Conservation (phyloP, 2,113 vertebrate genomes). For the Grammomys dolichurus region DNA sequence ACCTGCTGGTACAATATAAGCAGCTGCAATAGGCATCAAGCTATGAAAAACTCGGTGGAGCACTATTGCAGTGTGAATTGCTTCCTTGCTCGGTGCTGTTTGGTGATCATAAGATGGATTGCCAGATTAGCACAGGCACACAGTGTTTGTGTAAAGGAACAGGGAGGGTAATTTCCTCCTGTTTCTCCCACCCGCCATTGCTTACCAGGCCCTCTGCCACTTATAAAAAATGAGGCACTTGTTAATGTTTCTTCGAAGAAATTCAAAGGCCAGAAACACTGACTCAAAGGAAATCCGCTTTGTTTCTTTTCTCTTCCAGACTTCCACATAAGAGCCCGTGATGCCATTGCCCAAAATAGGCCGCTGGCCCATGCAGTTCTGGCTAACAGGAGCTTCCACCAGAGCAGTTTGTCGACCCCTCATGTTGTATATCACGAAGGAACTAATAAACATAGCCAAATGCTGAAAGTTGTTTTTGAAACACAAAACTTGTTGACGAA, state of each 20-base stretch:
- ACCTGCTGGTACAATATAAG: conserved; percentile 78
- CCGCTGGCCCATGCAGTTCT: not conserved
- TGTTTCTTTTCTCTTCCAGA: conserved; percentile 39
- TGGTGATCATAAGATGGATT: conserved; percentile 79
- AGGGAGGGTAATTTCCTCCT: conserved; percentile 63
- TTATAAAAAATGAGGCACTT: conserved; percentile 46
- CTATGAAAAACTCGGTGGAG: conserved; percentile 82
- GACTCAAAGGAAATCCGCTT: conserved; percentile 46
- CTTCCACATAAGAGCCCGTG: not conserved
- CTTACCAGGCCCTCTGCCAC: conserved; percentile 60
- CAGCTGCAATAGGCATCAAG: conserved; percentile 77
- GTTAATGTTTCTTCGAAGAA: conserved; percentile 71
- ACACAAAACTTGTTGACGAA: conserved; percentile 54
- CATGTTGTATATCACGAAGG: conserved; percentile 2
- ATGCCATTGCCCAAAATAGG: not conserved
- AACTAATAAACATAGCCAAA: conserved; percentile 58
- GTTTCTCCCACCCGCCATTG: conserved; percentile 63
- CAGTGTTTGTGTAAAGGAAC: conserved; percentile 64
- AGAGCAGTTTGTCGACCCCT: not conserved
- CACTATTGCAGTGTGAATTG: conserved; percentile 72
- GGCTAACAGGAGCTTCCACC: conserved; percentile 9
- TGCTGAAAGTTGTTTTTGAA: conserved; percentile 62
- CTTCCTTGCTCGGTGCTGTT: conserved; percentile 68
- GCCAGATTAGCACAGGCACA: conserved; percentile 77
- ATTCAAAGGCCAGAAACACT: conserved; percentile 47